These are phyloP conservation scores for Alligator mississippiensis DNA, from an alignment of 2,113 vertebrate genomes.

Conservation along the genomic window DNA sequence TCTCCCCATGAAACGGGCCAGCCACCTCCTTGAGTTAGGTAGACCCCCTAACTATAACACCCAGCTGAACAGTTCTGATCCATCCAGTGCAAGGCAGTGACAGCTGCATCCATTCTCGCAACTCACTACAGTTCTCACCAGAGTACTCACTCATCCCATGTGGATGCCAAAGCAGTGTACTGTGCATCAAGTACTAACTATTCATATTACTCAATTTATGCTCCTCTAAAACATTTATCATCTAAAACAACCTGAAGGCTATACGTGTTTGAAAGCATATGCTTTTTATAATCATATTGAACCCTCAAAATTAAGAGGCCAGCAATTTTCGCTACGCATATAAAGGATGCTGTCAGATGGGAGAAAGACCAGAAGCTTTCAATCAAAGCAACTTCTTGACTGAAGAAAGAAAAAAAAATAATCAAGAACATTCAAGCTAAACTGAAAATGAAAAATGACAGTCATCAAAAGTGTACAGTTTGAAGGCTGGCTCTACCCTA, in stretches of 20 bases:
- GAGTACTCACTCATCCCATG: background rate
- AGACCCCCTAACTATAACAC: background rate
- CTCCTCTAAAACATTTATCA: background rate
- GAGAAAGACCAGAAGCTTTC: background rate
- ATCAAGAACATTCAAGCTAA: background rate
- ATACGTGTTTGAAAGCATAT: background rate
- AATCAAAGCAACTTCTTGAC: background rate
- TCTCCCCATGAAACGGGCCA: too few relatives aligned
- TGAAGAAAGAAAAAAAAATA: background rate
- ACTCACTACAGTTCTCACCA: background rate
- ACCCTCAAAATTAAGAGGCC: background rate
- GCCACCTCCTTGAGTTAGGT: too few relatives aligned
- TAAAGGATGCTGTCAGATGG: background rate
- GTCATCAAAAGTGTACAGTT: background rate
- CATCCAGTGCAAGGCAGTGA: background rate
- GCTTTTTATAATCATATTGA: background rate
- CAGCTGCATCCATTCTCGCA: background rate
- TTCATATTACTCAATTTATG: background rate
- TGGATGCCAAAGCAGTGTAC: background rate
- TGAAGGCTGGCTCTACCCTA: background rate
- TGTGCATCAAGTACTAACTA: background rate
- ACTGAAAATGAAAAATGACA: background rate
- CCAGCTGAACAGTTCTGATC: background rate
- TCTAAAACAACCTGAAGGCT: background rate
- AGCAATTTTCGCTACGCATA: background rate